These are phyloP conservation scores for Thalassarche chlororhynchos DNA, from an alignment of 2,113 vertebrate species.

Conservation along the genomic window DNA sequence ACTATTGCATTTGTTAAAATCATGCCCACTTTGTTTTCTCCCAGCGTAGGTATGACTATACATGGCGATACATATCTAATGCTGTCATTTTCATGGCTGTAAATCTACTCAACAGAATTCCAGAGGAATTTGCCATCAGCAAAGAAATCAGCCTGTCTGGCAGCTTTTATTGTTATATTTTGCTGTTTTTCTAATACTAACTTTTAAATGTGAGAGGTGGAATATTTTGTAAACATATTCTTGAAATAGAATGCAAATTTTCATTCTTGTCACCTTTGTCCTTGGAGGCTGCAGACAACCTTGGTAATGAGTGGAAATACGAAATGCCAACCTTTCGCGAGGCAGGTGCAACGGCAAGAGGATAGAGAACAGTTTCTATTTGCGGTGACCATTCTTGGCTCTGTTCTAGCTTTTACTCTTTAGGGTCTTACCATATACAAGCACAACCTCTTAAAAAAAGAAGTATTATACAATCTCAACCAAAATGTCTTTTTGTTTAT, in stretches of 20 bases:
- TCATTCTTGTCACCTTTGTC: neutral
- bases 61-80: neutral
- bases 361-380: neutral
- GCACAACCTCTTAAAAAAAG: neutral
- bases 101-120: conserved; percentile 4
- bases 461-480: neutral
- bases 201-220: neutral
- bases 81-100: conserved; percentile 7
- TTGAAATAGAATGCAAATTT: neutral
- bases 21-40: conserved; percentile 52
- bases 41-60: conserved; percentile 2
- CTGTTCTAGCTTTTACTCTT: neutral
- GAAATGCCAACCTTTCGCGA: neutral
- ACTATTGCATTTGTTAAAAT: conserved; percentile 53
- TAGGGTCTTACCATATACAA: neutral
- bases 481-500: neutral
- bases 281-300: neutral
- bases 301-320: neutral
- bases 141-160: neutral
- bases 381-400: neutral
- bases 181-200: neutral
- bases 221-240: neutral
- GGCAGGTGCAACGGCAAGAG: neutral
- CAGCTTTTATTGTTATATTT: neutral
- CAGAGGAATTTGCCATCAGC: neutral